Evolutionary conservation across 2,113 vertebrate species (phyloP), one percentile per base, ranked within the genome.

Genomic region (Oriolus oriolus): DNA sequence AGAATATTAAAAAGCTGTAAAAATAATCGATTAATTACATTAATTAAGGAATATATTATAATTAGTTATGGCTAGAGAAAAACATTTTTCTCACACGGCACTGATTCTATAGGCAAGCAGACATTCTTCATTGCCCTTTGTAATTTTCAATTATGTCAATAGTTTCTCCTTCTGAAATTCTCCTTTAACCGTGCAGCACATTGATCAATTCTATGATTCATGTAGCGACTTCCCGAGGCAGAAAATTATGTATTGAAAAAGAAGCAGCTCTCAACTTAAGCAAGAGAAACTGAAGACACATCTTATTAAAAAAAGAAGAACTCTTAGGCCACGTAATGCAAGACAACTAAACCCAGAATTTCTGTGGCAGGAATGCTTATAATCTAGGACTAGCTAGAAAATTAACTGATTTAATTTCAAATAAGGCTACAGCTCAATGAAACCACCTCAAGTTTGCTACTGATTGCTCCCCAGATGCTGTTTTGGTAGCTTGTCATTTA

Each of bases 221-320:
- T 78, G 81, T 35, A 94, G 81, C 3, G 0, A 59, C 57, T 97
- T 61, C 85, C 77, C 17, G 44, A 93, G 90, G 96, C 78, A 97
- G 85, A 96, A 96, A 96, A 96, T 73, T 49, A 95, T 78, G 23
- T 64, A 96, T 61, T 98, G 93, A 97, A 98, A 96, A 68, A 96
- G 96, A 95, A 96, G 60, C 41, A 90, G 80, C 92, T 97, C 97
- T 95, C 89, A 96, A 96, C 78, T 91, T 95, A 92, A 95, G 77
- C 66, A 97, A 87, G 93, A 96, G 63, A 97, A 97, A 96, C 73
- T 35, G 37, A 97, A 97, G 95, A 85, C 41, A 91, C 6, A 84
- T 61, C 47, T 95, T 89, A 37, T 92, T 82, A 50, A 69, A 82
- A 94, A 27, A 10, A 24, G 20, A n/a, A 24, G 5, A 78, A 47